Percentiles rank a stretch among this genome's conserved stretches.
phyloP scores from a whole-genome alignment of 2,797 vertebrate species.

The Erethizon dorsatum region DNA sequence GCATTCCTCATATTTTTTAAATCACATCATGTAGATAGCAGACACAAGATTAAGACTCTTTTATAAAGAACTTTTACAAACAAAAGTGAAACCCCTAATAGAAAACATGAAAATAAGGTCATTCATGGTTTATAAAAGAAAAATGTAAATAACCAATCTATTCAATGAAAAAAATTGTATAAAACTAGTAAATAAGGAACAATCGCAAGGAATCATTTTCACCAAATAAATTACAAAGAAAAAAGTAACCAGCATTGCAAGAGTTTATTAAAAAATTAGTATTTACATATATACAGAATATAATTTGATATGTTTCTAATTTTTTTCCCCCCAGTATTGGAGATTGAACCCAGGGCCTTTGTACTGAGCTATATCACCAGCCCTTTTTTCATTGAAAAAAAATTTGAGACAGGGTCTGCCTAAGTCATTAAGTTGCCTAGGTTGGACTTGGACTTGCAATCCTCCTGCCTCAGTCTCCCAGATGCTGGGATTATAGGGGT shows the following conservation, averaged over 20 bases:
- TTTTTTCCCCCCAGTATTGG: background rate
- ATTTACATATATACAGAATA: background rate
- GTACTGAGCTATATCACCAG: background rate
- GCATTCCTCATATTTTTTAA: background rate
- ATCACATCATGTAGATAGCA: background rate
- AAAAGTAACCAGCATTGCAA: background rate
- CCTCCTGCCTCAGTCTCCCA: background rate
- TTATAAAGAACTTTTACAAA: background rate
- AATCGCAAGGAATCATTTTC: background rate
- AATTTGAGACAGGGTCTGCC: background rate
- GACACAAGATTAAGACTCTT: slow-evolving; percentile 21
- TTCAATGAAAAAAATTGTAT: slow-evolving; percentile 8
- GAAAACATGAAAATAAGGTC: background rate
- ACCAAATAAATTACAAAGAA: slow-evolving; percentile 31
- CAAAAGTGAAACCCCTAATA: background rate
- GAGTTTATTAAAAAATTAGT: background rate
- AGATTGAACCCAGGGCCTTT: background rate
- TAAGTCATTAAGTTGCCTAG: background rate
- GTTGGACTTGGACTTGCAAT: background rate
- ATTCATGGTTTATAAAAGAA: slow-evolving; percentile 33
- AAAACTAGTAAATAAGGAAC: slow-evolving; percentile 43
- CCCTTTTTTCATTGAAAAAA: background rate
- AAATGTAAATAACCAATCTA: slow-evolving; percentile 22
- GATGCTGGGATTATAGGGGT: background rate
- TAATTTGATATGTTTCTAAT: slow-evolving; percentile 22